Percentiles rank a stretch among this genome's conserved stretches.
phyloP scores from a whole-genome alignment of 2,888 invertebrate genomes.

The Caenorhabditis japonica region DNA sequence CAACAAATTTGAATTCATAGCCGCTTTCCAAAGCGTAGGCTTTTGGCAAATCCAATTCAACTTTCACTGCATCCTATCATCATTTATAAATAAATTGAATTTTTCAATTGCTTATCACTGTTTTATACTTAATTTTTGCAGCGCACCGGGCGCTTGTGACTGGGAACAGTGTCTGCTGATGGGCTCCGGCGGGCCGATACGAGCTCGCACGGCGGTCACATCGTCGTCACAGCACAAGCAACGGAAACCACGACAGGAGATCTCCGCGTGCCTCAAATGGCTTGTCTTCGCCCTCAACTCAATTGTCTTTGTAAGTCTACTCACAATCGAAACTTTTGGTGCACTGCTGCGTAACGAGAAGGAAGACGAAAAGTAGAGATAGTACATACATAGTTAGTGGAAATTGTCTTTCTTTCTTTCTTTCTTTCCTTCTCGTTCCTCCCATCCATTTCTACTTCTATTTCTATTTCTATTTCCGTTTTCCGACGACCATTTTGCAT shows the following conservation, averaged over 20 bases:
- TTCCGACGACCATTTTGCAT: constrained; percentile 41
- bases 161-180: constrained; percentile 65
- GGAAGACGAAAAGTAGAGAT: background rate
- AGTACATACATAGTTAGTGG: too few species aligned
- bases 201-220: constrained; percentile 48
- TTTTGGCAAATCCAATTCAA: background rate
- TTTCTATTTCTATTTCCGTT: constrained; percentile 29
- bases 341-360: constrained; percentile 6
- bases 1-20: constrained; percentile 33
- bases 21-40: constrained; percentile 17
- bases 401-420: too few species aligned
- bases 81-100: too few species aligned
- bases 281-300: constrained; percentile 75
- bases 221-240: constrained; percentile 49
- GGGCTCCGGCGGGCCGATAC: constrained; percentile 60
- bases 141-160: constrained; percentile 59
- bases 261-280: constrained; percentile 77
- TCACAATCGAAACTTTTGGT: constrained; percentile 26
- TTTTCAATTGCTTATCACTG: constrained; percentile 6
- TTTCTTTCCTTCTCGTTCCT: too few species aligned
- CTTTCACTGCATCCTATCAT: constrained; percentile 3
- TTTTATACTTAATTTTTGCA: constrained; percentile 29
- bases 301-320: constrained; percentile 73
- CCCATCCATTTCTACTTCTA: too few species aligned
- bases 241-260: constrained; percentile 77